Percentiles rank a stretch among this genome's conserved stretches.
phyloP scores from a whole-genome alignment of 2,797 vertebrate genomes.

The Sciurus carolinensis region DNA sequence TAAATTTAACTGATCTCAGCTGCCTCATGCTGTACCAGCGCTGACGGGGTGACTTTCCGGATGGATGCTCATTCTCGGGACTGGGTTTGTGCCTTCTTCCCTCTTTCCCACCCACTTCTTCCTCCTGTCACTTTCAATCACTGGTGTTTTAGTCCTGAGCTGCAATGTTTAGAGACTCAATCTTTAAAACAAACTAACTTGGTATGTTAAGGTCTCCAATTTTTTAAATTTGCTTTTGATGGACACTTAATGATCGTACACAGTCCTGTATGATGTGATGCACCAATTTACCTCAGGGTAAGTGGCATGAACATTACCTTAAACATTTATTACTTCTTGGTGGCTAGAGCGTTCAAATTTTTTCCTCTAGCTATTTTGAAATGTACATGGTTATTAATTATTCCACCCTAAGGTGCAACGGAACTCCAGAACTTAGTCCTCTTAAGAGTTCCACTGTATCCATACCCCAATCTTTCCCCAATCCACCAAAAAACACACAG shows the following conservation, averaged over 20 bases:
- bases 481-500: no score
- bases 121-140: not conserved
- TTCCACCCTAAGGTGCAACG: not conserved
- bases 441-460: not conserved
- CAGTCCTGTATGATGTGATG: not conserved
- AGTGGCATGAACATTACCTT: not conserved
- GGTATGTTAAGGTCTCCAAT: not conserved
- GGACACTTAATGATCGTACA: constrained; percentile 9
- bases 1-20: constrained; percentile 51
- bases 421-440: not conserved
- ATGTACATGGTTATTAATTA: not conserved
- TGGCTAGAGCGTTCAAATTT: not conserved
- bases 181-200: constrained; percentile 5
- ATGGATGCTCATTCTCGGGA: not conserved
- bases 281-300: not conserved
- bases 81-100: not conserved
- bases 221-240: not conserved
- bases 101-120: not conserved
- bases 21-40: not conserved
- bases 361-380: not conserved
- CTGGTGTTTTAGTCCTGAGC: not conserved
- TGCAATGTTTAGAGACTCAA: constrained; percentile 22
- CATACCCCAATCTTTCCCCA: not conserved
- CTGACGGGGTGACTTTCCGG: not conserved
- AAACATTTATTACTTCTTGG: not conserved